Percentiles rank a stretch among this genome's conserved stretches.
phyloP scores from a whole-genome alignment of 2,888 invertebrate genomes.

The Cephus spinipes region DNA sequence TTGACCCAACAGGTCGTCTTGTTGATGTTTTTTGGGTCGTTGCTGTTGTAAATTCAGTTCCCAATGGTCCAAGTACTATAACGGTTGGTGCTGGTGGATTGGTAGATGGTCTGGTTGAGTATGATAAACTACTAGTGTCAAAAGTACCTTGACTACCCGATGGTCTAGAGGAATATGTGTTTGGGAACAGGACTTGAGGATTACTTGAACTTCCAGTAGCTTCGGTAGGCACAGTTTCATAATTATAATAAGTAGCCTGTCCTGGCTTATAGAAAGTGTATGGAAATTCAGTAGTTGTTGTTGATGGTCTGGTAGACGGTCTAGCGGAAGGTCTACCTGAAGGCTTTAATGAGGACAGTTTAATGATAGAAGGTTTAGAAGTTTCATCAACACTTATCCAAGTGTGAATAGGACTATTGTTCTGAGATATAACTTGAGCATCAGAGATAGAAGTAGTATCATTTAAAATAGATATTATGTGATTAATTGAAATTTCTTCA shows the following conservation, averaged over 20 bases:
- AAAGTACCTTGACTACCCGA: conserved; percentile 36
- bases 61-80: conserved; percentile 70
- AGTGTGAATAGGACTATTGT: conserved; percentile 42
- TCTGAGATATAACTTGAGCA: neutral
- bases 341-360: conserved; percentile 32
- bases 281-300: conserved; percentile 43
- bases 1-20: conserved; percentile 38
- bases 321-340: conserved; percentile 9
- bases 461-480: conserved; percentile 67
- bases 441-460: conserved; percentile 53
- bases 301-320: conserved; percentile 26
- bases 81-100: conserved; percentile 71
- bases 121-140: conserved; percentile 35
- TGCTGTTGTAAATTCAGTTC: conserved; percentile 56
- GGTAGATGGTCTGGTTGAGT: conserved; percentile 58
- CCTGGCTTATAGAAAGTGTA: conserved; percentile 54
- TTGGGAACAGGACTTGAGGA: conserved; percentile 23
- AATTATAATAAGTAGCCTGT: conserved; percentile 52
- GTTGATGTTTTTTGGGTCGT: conserved; percentile 57
- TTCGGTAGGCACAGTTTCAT: conserved; percentile 47
- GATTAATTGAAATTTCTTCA: conserved; percentile 66
- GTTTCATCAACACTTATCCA: conserved; percentile 59
- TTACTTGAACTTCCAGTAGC: conserved; percentile 24
- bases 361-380: conserved; percentile 56
- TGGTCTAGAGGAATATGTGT: conserved; percentile 33